Base-by-base conservation (phyloP, 2,797 vertebrate species). In the Phalloptychus januarius region DNA sequence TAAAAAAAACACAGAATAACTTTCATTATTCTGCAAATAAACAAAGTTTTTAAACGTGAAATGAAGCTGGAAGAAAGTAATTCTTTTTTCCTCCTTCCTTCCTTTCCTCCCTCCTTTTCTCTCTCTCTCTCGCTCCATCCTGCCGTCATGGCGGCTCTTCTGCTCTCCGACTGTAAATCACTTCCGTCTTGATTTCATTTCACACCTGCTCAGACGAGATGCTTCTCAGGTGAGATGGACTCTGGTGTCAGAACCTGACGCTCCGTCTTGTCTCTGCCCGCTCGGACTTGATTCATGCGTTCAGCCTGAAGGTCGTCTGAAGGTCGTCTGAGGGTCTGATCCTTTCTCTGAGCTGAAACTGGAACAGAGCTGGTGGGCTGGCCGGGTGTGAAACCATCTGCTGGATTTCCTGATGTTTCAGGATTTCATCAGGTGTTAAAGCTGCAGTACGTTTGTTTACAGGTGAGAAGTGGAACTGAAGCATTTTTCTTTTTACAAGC, bases 151-250 rank as follows among this genome's bases (percentile, higher is more conserved):
- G 18, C 1, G 36, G 36, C 20, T 12, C 65, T 42, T 38, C 89
- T 80, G 76, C 81, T 20, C 36, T 79, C 77, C 78, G 71, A 70
- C 79, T 79, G 80, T 69, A 84, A 76, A 79, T 80, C 80, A 80
- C 79, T 28, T 50, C 72, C 58, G 79, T 80, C 82, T 44, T 86
- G 56, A 86, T 88, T 89, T 83, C 67, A 88, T 86, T 85, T 85
- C 83, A 83, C 88, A 87, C 80, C 80, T 88, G 86, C 88, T 86
- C 50, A 61, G 85, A 80, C 33, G 72, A 82, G 74, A 67, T 79
- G 73, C 36, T 75, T 69, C 79, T 84, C 72, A 74, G 78, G 45
- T 83, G 79, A 77, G 87, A 75, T 46, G 74, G 79, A 77, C 71
- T n/a, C 25, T 23, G 50, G 42, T 63, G 54, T 76, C 77, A 70